Conservation (phyloP, 2,113 vertebrate species). For the Leiothrix lutea region DNA sequence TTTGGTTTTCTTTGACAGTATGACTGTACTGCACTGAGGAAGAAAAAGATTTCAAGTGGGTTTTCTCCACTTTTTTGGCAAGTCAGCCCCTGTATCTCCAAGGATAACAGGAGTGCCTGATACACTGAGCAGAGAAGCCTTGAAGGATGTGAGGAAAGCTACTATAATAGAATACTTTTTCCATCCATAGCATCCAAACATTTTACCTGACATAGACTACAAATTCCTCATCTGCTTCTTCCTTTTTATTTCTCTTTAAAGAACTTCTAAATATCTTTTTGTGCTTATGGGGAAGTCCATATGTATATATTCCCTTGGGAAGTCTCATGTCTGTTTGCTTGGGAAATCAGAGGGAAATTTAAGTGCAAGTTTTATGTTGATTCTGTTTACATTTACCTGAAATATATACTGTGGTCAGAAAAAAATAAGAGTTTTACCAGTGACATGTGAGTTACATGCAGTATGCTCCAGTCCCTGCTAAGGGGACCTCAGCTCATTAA, state of each 20-base stretch:
- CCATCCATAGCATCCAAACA: background rate
- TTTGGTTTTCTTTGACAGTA: conserved; percentile 11
- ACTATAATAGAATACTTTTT: conserved; percentile 11
- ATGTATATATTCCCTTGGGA: background rate
- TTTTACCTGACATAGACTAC: background rate
- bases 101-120: conserved; percentile 21
- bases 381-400: background rate
- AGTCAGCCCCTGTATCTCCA: conserved; percentile 23
- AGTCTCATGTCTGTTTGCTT: background rate
- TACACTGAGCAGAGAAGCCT: conserved; percentile 36
- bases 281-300: background rate
- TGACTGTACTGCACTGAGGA: background rate
- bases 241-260: background rate
- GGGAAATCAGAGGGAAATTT: background rate
- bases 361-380: background rate
- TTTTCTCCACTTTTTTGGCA: conserved; percentile 58
- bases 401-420: background rate
- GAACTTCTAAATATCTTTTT: background rate
- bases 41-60: conserved; percentile 43
- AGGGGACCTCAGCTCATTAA: background rate
- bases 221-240: background rate
- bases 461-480: background rate
- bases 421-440: background rate
- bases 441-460: background rate
- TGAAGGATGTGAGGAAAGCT: conserved; percentile 47